phyloP scores from a whole-genome alignment of 2,797 vertebrate genomes.

The Sebastes baramenuke region DNA sequence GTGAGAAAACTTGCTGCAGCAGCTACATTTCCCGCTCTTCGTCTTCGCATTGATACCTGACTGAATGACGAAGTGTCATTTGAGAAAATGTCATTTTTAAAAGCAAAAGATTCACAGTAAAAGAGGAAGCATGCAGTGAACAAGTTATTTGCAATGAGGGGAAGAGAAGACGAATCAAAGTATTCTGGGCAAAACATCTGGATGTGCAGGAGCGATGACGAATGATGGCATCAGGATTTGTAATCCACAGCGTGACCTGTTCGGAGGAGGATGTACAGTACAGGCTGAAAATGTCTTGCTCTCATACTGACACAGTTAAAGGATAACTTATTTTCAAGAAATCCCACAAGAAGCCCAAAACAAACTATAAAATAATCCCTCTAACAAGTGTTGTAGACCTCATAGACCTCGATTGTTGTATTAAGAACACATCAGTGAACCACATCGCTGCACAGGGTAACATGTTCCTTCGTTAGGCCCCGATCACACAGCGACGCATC shows the following conservation, averaged over 20 bases:
- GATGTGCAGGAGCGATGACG: background rate
- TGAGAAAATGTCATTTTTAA: conserved; percentile 11
- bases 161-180: conserved; percentile 22
- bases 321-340: background rate
- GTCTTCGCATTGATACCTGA: background rate
- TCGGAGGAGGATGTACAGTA: background rate
- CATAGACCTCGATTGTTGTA: background rate
- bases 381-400: background rate
- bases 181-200: conserved; percentile 6
- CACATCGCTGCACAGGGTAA: background rate
- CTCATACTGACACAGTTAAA: background rate
- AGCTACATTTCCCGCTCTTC: background rate
- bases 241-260: background rate
- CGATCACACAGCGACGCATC: too few species aligned
- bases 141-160: background rate
- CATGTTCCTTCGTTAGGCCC: background rate
- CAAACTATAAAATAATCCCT: background rate
- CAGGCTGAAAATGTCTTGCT: background rate
- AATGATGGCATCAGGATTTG: conserved; percentile 27
- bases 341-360: background rate
- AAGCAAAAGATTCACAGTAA: background rate
- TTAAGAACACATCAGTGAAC: background rate
- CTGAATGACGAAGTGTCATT: background rate
- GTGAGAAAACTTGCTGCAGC: background rate
- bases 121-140: background rate